Conservation (phyloP, 2,113 vertebrate genomes). For the Oreocharis arfaki region DNA sequence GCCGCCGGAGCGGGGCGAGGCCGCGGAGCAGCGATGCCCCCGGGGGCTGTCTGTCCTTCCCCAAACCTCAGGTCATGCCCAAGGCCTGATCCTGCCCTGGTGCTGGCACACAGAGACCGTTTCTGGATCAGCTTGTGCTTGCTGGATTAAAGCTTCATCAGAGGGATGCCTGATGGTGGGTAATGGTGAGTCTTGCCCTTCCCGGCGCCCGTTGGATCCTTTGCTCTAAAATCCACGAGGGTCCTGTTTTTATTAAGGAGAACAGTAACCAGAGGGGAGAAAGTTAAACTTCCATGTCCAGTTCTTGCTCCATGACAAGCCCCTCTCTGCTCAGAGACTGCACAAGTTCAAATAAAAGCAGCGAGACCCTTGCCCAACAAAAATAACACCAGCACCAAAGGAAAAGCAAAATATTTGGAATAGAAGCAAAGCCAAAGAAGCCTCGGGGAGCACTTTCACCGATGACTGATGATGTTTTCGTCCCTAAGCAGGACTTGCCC, state of each 20-base stretch:
- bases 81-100: background rate
- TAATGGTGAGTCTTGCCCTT: background rate
- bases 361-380: background rate
- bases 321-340: background rate
- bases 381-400: background rate
- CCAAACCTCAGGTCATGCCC: fast-evolving
- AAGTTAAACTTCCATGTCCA: fast-evolving
- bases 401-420: conserved; percentile 29
- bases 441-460: background rate
- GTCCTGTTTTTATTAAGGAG: background rate
- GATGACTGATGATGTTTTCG: background rate
- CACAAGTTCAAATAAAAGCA: background rate
- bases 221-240: background rate
- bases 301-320: background rate
- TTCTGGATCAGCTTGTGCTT: background rate
- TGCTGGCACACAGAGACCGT: background rate
- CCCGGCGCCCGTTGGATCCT: fast-evolving
- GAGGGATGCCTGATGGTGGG: background rate
- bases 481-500: background rate
- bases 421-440: background rate
- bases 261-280: background rate
- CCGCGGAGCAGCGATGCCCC: background rate
- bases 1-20: fast-evolving
- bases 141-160: background rate
- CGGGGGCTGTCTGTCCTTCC: background rate